phyloP scores from a whole-genome alignment of 2,797 vertebrate species.

The Kryptopterus vitreolus region DNA sequence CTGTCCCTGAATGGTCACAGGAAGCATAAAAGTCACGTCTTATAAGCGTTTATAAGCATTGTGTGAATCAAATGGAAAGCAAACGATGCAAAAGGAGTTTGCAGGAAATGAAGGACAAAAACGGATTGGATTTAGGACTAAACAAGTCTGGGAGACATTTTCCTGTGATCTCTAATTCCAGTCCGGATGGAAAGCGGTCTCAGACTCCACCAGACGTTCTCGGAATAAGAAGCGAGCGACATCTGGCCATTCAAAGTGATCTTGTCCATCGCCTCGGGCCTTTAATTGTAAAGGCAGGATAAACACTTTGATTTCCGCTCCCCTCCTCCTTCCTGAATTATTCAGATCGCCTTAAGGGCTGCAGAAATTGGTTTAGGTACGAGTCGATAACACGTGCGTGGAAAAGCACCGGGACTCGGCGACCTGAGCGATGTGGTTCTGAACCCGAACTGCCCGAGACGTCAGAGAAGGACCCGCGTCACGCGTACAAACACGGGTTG shows the following conservation, averaged over 20 bases:
- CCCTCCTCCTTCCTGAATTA: slow-evolving; percentile 58
- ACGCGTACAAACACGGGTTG: not conserved
- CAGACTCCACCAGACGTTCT: slow-evolving; percentile 37
- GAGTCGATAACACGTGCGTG: slow-evolving; percentile 63
- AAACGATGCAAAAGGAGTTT: slow-evolving; percentile 1
- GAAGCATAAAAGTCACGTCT: too few relatives aligned
- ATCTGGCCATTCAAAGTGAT: slow-evolving; percentile 72
- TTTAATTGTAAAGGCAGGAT: slow-evolving; percentile 75
- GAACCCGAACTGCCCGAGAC: not conserved
- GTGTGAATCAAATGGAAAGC: not conserved
- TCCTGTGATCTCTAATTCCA: slow-evolving; percentile 13
- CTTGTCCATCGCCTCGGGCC: slow-evolving; percentile 64
- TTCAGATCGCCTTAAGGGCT: slow-evolving; percentile 68
- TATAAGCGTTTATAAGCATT: too few relatives aligned
- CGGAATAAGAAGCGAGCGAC: slow-evolving; percentile 59
- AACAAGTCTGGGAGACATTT: not conserved
- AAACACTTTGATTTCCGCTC: slow-evolving; percentile 66
- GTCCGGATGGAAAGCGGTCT: not conserved
- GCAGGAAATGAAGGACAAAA: too few relatives aligned
- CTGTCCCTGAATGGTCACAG: too few relatives aligned
- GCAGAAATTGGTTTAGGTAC: slow-evolving; percentile 73
- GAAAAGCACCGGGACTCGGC: slow-evolving; percentile 56
- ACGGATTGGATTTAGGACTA: not conserved
- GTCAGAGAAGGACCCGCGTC: not conserved
- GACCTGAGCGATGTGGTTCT: slow-evolving; percentile 20